Percentiles rank a stretch among this genome's conserved stretches.
Evolutionary conservation across 2,797 vertebrate species (phyloP).

Genomic region (Hyperoplus immaculatus): DNA sequence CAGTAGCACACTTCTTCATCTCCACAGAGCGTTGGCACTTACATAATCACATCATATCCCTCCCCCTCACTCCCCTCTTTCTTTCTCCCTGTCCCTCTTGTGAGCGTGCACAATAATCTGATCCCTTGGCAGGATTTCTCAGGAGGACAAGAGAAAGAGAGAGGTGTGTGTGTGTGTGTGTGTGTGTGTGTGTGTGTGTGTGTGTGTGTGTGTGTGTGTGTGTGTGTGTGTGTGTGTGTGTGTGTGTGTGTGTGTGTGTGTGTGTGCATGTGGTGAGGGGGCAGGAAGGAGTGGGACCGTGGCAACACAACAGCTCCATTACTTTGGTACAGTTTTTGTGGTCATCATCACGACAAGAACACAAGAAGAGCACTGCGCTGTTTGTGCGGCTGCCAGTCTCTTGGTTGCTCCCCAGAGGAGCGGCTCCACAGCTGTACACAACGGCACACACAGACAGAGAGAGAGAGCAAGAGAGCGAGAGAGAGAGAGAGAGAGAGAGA

Average conservation of each 20-base stretch:
- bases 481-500: slow-evolving; percentile 34
- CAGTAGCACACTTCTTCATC: slow-evolving; percentile 73
- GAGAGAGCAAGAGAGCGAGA: neutral
- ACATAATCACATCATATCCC: slow-evolving; percentile 82
- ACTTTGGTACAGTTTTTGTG: slow-evolving; percentile 52
- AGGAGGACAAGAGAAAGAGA: slow-evolving; percentile 67
- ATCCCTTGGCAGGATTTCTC: slow-evolving; percentile 82
- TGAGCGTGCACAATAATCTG: slow-evolving; percentile 82
- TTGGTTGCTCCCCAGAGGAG: slow-evolving; percentile 49
- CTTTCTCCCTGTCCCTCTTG: slow-evolving; percentile 53
- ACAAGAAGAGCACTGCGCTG: slow-evolving; percentile 13
- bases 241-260: no score
- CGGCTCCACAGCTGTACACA: slow-evolving; percentile 57
- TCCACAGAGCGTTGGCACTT: slow-evolving; percentile 79
- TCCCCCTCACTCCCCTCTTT: slow-evolving; percentile 3
- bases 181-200: no score
- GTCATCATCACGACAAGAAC: slow-evolving; percentile 61
- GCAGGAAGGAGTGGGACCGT: neutral
- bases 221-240: no score
- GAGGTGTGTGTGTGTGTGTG: no score
- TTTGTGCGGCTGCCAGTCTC: slow-evolving; percentile 60
- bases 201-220: no score
- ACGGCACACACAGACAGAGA: neutral
- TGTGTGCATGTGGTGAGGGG: slow-evolving; percentile 22
- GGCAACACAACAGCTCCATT: slow-evolving; percentile 49